Base-by-base conservation (phyloP, 2,113 vertebrate species). In the Semicossyphus pulcher region DNA sequence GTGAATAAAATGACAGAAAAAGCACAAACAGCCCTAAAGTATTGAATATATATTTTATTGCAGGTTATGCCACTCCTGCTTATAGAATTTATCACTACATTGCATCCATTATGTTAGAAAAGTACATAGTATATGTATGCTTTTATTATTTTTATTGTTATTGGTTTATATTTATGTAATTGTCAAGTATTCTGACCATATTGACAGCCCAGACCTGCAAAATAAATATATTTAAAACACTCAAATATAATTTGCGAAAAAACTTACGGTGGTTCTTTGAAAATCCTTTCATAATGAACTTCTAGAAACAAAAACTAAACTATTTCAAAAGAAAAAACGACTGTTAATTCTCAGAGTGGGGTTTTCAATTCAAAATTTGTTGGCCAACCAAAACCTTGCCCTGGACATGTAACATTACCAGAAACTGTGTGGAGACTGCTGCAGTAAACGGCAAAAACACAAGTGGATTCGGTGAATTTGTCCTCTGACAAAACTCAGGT, bases 311-410 rank as follows among this genome's bases (percentile, higher is more conserved):
- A 58, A 51, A 85, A 73, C 67, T 21, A 44, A 78, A 83, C 45
- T 44, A 72, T 84, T 81, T 83, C 15, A 16, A 83, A 20, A 53
- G 39, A 63, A 76, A 56, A 78, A 67, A 54, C 60, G 12, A 83
- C 59, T 28, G 45, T 67, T 70, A 72, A 86, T 86, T 87, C 62
- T 75, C 41, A 60, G n/a, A 74, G 29, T 29, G 15, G 10, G 53
- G 25, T 81, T 89, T 88, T 59, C 44, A 88, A 85, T 87, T 56
- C 15, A 62, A 81, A 88, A 90, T 62, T 2, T 90, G 85, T 89
- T 92, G 91, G 86, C 72, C 91, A 86, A 86, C 68, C 68, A 91
- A 86, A 82, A 85, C n/a, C 58, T 81, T 84, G 1, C 78, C 7
- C 76, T 23, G 10, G 1, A 28, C n/a, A 21, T 34, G 36, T 10